These are phyloP conservation scores for Hydroisotoma schaefferi DNA, from an alignment of 2,888 invertebrate genomes.

Conservation along the genomic window DNA sequence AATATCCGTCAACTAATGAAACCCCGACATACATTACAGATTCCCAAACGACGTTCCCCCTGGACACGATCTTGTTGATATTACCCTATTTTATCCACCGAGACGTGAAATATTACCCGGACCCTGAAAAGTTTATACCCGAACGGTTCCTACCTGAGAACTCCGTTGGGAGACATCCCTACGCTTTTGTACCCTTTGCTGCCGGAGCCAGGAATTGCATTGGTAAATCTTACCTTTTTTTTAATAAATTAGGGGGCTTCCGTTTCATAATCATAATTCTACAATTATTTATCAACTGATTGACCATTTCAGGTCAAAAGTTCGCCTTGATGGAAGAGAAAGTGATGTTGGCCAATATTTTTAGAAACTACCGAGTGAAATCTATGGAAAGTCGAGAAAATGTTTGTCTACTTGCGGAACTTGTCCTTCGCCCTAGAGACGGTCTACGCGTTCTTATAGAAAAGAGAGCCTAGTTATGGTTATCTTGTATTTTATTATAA, in stretches of 20 bases:
- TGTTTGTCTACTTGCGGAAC: conserved; percentile 58
- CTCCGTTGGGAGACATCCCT: conserved; percentile 52
- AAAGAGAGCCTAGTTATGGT: too few species aligned
- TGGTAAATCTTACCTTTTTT: conserved; percentile 9
- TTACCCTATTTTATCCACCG: conserved; percentile 53
- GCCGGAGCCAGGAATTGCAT: conserved; percentile 48
- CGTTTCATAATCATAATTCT: background rate
- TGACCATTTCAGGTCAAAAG: conserved; percentile 56
- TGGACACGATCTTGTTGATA: conserved; percentile 52
- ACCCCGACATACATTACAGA: too few species aligned
- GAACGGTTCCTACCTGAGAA: conserved; percentile 56
- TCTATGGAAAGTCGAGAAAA: conserved; percentile 60
- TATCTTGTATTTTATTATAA: too few species aligned
- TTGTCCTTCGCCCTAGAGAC: conserved; percentile 60
- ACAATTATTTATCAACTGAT: background rate
- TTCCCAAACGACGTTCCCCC: too few species aligned
- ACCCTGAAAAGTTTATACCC: conserved; percentile 56
- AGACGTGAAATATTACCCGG: conserved; percentile 54
- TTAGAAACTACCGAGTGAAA: conserved; percentile 59
- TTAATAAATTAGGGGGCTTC: background rate
- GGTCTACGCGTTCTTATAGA: too few species aligned
- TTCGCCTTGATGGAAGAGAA: conserved; percentile 61
- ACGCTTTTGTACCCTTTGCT: conserved; percentile 53
- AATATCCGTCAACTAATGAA: too few species aligned
- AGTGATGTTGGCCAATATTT: conserved; percentile 58